Percentiles rank a stretch among this genome's conserved stretches.
Evolutionary conservation across 2,888 invertebrate species (phyloP).

Genomic region (Polylopha cassiicola): DNA sequence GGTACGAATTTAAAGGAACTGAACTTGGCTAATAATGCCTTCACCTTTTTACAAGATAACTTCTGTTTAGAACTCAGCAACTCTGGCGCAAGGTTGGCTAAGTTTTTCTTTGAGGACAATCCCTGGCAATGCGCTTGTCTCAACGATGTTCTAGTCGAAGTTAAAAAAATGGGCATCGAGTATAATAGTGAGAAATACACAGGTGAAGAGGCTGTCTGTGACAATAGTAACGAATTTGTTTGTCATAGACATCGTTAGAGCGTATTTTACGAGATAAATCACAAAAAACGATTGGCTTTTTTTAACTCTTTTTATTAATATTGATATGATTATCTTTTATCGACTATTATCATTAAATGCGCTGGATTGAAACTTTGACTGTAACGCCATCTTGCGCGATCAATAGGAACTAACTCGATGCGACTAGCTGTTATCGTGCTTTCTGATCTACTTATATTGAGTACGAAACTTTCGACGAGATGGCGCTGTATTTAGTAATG

Average conservation of each 20-base stretch:
- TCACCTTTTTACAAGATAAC: conserved; percentile 55
- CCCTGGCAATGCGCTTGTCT: conserved; percentile 66
- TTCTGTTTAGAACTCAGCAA: conserved; percentile 56
- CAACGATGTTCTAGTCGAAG: conserved; percentile 48
- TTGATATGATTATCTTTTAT: too few species aligned
- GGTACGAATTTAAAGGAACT: conserved; percentile 48
- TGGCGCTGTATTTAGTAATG: too few species aligned
- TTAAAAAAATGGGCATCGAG: conserved; percentile 41
- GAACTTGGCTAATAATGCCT: conserved; percentile 53
- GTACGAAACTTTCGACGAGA: conserved; percentile 2
- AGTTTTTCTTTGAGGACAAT: conserved; percentile 58
- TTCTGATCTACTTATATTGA: background rate
- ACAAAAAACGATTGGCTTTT: too few species aligned
- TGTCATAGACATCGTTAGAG: conserved; percentile 60
- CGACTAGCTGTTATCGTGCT: too few species aligned
- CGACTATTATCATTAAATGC: too few species aligned
- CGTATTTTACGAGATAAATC: too few species aligned
- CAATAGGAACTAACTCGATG: conserved; percentile 2
- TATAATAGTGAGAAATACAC: conserved; percentile 48
- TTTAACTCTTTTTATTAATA: too few species aligned
- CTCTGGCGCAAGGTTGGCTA: conserved; percentile 44
- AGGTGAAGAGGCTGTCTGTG: conserved; percentile 53
- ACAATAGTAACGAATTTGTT: conserved; percentile 38
- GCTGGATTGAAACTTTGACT: conserved; percentile 1
- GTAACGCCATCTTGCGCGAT: conserved; percentile 14